Base-by-base conservation (phyloP, 2,113 vertebrate genomes). In the Ovibos moschatus region DNA sequence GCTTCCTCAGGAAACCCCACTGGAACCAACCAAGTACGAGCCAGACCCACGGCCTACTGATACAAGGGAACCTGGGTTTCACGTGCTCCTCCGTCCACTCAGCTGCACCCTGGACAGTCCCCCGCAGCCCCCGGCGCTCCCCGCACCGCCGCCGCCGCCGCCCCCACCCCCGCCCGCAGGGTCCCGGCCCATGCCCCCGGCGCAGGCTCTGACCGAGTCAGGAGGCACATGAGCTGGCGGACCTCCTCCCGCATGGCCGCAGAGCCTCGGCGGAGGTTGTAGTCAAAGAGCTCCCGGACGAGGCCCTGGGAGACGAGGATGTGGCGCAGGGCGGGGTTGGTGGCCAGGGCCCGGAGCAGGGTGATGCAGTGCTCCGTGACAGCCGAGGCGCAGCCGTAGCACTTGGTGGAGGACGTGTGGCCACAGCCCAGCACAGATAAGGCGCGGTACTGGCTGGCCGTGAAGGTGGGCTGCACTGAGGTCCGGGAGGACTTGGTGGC, bases 301-400 rank as follows among this genome's bases (percentile, higher is more conserved):
- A 99, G 99, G 19, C 99, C 99, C 98, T 99, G 99, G 60, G 99
- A 99, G 93, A 99, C 99, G 0, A 99, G 99, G 98, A 99, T 99
- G 97, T 99, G 99, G 21, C 99, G 99, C 97, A 99, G 99, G 95
- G 99, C 99, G 0, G 99, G 99, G 97, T 99, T 99, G 96, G 99
- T 99, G 55, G 99, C 99, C 98, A 99, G 98, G 1, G 99, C 99
- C 1, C 99, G 98, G 11, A 99, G 99, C n/a, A 99, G 97, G 0
- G 99, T 99, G 97, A 99, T 99, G 87, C 99, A 99, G 97, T 99
- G 99, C 62, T 99, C 99, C 0, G 99, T 99, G 98, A 99, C 99
- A 0, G 99, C 99, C 0, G 99, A 99, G 55, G 99, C 99, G 1
- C 99, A 99, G 98, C 99, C 99, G 0, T 99, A 99, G 98, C 99